Conservation (phyloP, 2,888 invertebrate species). For the Xestobium rufovillosum region DNA sequence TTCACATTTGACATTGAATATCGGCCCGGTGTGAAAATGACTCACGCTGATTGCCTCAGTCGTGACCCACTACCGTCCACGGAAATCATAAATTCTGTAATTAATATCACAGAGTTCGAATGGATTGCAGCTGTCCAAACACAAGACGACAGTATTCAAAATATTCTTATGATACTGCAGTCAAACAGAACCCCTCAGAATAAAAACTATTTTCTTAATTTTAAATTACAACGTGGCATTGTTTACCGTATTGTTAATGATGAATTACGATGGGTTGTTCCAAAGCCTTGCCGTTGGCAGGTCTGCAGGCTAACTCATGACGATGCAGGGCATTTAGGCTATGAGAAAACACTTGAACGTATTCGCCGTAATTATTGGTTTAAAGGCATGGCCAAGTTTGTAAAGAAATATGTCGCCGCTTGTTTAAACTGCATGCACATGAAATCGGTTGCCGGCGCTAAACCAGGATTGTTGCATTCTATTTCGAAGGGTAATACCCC, state of each 20-base stretch:
- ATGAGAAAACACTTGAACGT: slow-evolving; percentile 17
- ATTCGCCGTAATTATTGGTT: slow-evolving; percentile 18
- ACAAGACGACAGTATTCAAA: neutral
- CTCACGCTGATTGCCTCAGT: neutral
- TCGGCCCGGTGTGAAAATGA: slow-evolving; percentile 2
- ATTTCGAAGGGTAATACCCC: slow-evolving; percentile 35
- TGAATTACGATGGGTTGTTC: slow-evolving; percentile 13
- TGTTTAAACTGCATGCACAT: slow-evolving; percentile 35
- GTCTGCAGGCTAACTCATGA: slow-evolving; percentile 18
- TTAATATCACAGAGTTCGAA: neutral
- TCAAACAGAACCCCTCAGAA: neutral
- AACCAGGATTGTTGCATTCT: slow-evolving; percentile 32
- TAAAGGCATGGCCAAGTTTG: slow-evolving; percentile 31
- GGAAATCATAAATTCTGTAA: neutral
- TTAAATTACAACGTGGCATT: neutral
- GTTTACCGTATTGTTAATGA: neutral
- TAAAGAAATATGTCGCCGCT: slow-evolving; percentile 33
- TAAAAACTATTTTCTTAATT: neutral
- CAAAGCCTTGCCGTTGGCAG: slow-evolving; percentile 14
- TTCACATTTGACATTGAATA: neutral
- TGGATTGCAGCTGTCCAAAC: neutral
- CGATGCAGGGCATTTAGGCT: slow-evolving; percentile 18
- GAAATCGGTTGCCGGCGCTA: slow-evolving; percentile 26
- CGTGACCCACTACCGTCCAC: neutral
- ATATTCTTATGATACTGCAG: neutral